Evolutionary conservation across 2,113 vertebrate genomes (phyloP), one percentile per base, ranked within the genome.

Genomic region (Solea solea): DNA sequence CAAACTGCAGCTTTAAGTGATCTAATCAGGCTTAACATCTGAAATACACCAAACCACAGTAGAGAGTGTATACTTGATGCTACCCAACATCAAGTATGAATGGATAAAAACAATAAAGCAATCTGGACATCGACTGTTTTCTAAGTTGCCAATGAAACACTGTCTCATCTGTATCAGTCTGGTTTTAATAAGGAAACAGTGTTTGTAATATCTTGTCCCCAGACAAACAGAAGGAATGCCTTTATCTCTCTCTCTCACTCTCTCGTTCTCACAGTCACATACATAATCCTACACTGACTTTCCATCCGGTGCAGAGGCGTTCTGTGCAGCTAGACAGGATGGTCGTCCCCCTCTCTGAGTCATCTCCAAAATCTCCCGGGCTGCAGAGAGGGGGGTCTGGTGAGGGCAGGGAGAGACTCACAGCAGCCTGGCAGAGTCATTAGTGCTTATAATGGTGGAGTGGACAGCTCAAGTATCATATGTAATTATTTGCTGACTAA

Each of bases 301-400:
- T 90, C 86, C 88, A 82, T 85, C 64, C 60, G 44, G 73, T 34
- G 44, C 61, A 60, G 41, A 80, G 76, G 73, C 10, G 61, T 56
- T 86, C 55, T 72, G 53, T 69, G 61, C 53, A 72, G 61, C 51
- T 66, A 66, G 68, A 85, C 80, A 51, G 70, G 77, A 79, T 67
- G 84, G 70, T 78, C 34, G 78, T 84, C 72, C 49, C 51, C 58
- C 64, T 57, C 56, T 68, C 28, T 89, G 85, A 84, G 74, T 85
- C 82, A 87, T 81, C 60, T 28, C 57, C 52, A 53, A 63, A 62
- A 80, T 70, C 39, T 74, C 56, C 60, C 40, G n/a, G 56, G 55
- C 67, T 78, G 60, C 64, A 54, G 72, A 69, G 74, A 21, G 13
- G 58, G 77, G 63, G 69, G 61, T 72, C 76, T 53, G 54, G 7